These are phyloP conservation scores for Anagyrus pseudococci DNA, from an alignment of 2,888 invertebrate species.

Conservation along the genomic window DNA sequence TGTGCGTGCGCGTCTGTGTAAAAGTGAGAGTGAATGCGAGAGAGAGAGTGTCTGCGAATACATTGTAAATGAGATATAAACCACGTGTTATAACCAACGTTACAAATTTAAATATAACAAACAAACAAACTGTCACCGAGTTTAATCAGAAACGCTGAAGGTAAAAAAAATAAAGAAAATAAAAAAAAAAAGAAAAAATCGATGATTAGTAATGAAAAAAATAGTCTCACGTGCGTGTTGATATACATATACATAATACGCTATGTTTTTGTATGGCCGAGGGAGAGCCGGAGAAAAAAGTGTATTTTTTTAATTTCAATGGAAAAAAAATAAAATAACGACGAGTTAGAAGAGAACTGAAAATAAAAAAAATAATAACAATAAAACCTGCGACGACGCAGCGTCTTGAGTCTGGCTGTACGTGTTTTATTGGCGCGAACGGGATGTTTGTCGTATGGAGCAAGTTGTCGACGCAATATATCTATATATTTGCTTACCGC, in stretches of 20 bases:
- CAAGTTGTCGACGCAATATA: too few relatives aligned
- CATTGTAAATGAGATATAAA: conserved; percentile 30
- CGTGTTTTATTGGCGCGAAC: too few relatives aligned
- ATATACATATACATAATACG: too few relatives aligned
- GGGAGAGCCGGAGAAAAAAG: conserved; percentile 42
- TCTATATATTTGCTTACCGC: too few relatives aligned
- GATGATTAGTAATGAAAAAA: conserved; percentile 28
- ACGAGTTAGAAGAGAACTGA: too few relatives aligned
- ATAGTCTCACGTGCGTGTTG: conserved; percentile 47
- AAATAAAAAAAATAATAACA: too few relatives aligned
- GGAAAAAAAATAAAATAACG: too few relatives aligned
- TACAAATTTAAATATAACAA: too few relatives aligned
- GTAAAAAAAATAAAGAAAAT: conserved; percentile 40
- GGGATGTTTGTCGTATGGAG: too few relatives aligned
- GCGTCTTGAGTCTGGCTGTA: too few relatives aligned
- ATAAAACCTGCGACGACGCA: too few relatives aligned
- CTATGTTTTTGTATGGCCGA: conserved; percentile 53
- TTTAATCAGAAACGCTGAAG: conserved; percentile 32
- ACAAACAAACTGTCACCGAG: conserved; percentile 34
- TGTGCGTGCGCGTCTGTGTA: neutral
- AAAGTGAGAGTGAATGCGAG: conserved; percentile 8
- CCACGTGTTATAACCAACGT: conserved; percentile 16
- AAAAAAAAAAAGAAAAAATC: conserved; percentile 33
- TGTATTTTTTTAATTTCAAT: conserved; percentile 55
- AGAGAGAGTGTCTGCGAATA: conserved; percentile 14